Percentiles rank a stretch among this genome's conserved stretches.
Conservation (phyloP, 2,797 vertebrate species). For the Schizothorax lantsangensis region DNA sequence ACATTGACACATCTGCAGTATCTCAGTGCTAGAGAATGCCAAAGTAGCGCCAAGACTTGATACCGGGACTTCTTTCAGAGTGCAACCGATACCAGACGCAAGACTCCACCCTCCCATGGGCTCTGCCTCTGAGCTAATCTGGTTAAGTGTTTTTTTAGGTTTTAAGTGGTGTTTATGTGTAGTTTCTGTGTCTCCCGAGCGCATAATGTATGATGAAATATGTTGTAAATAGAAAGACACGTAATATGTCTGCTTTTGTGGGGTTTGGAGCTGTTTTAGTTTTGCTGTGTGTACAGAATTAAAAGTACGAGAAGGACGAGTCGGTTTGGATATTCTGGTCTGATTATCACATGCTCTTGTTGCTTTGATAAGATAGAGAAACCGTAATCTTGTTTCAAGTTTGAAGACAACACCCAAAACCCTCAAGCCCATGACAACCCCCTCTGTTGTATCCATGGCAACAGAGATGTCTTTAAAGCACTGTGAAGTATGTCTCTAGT, state of each 20-base stretch:
- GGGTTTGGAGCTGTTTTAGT: not conserved
- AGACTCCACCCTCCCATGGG: conserved; percentile 32
- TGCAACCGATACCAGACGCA: conserved; percentile 60
- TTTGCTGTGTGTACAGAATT: conserved; percentile 2
- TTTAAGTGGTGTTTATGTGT: conserved; percentile 26
- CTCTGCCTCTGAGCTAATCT: conserved; percentile 13
- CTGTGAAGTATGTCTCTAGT: conserved; percentile 8
- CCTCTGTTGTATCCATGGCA: conserved; percentile 21
- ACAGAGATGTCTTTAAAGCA: conserved; percentile 19
- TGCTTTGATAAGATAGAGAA: conserved; percentile 18
- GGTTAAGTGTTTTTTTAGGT: conserved; percentile 12
- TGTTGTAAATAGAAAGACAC: conserved; percentile 15
- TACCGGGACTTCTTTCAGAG: conserved; percentile 36
- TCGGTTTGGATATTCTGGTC: conserved; percentile 17
- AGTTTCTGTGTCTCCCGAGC: not conserved
- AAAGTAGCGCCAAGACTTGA: conserved; percentile 40
- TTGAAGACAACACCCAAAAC: conserved; percentile 1
- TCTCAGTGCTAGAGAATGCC: conserved; percentile 52
- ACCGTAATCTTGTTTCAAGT: conserved; percentile 2
- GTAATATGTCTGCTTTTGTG: not conserved
- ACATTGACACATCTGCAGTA: conserved; percentile 28
- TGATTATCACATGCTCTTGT: not conserved
- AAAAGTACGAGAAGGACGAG: not conserved
- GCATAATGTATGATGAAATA: conserved; percentile 16
- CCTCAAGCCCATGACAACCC: conserved; percentile 1